Evolutionary conservation across 2,888 invertebrate species (phyloP).

Genomic region (Morpho helenor): DNA sequence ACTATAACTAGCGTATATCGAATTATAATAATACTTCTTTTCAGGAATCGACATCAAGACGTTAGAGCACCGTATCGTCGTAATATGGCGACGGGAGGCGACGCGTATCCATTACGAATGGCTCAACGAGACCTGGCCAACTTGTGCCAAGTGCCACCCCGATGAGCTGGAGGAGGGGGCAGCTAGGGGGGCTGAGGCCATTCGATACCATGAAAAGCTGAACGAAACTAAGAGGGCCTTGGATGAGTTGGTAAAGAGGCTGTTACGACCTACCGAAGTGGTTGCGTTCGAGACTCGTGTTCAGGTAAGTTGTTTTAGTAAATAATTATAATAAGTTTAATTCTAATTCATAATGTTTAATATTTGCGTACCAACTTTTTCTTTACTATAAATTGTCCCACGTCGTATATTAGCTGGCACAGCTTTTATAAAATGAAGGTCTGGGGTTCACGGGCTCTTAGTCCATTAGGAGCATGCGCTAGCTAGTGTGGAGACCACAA

Average conservation of each 20-base stretch:
- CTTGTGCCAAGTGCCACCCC: conserved; percentile 66
- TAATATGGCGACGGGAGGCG: conserved; percentile 93
- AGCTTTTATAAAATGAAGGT: too few species aligned
- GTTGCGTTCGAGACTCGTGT: conserved; percentile 88
- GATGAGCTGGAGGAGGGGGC: conserved; percentile 40
- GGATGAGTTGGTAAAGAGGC: conserved; percentile 84
- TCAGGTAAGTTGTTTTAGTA: conserved; percentile 69
- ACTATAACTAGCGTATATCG: too few species aligned
- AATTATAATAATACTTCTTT: background rate
- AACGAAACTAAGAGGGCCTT: conserved; percentile 87
- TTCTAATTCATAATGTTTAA: too few species aligned
- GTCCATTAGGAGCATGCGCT: too few species aligned
- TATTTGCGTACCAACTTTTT: too few species aligned
- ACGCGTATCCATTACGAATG: conserved; percentile 95
- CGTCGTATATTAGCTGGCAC: too few species aligned
- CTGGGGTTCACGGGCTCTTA: too few species aligned
- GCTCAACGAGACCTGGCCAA: conserved; percentile 86
- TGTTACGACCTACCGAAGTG: conserved; percentile 86
- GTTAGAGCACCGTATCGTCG: conserved; percentile 87
- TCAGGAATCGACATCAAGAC: conserved; percentile 69
- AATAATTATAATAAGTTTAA: too few species aligned
- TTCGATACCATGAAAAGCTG: conserved; percentile 61
- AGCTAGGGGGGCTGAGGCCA: conserved; percentile 53
- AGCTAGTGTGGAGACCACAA: too few species aligned
- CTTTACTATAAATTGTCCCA: too few species aligned